A percentile compares a stretch with the other conserved stretches of the same genome.
Conservation (phyloP, 1,140 invertebrate genomes). For the Pristionchus pacificus region DNA sequence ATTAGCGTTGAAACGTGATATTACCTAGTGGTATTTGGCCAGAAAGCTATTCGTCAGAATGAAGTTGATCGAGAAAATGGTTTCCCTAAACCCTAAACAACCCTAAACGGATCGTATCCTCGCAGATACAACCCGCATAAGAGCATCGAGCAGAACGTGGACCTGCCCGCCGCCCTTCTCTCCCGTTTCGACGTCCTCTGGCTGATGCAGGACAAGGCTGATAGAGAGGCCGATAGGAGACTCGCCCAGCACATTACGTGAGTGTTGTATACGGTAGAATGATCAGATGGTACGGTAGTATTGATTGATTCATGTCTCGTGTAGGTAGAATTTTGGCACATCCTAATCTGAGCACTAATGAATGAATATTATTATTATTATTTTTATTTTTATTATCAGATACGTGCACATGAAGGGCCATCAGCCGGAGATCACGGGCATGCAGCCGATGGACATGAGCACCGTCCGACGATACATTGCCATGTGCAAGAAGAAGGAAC, state of each 20-base stretch:
- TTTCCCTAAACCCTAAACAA: too few species aligned
- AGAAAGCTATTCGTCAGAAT: too few species aligned
- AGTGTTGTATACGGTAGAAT: too few species aligned
- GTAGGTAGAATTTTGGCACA: too few species aligned
- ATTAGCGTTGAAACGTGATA: too few species aligned
- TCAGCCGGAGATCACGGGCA: conserved; percentile 68
- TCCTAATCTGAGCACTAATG: too few species aligned
- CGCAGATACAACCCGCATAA: conserved; percentile 88
- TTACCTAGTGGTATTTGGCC: too few species aligned
- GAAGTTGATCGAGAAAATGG: too few species aligned
- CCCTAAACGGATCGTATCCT: background rate
- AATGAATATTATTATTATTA: too few species aligned
- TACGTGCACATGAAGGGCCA: conserved; percentile 85
- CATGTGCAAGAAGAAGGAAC: conserved; percentile 82
- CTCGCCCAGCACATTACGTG: conserved; percentile 94
- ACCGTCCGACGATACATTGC: conserved; percentile 85
- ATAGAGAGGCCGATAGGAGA: conserved; percentile 85
- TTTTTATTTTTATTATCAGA: background rate
- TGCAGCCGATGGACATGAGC: conserved; percentile 81
- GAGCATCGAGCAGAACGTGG: conserved; percentile 92
- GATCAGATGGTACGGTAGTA: too few species aligned
- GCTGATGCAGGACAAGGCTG: conserved; percentile 83
- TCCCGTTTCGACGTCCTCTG: conserved; percentile 91
- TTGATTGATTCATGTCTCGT: too few species aligned
- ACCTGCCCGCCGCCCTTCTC: conserved; percentile 91